phyloP scores from a whole-genome alignment of 2,113 vertebrate genomes.

The Barnardius zonarius region DNA sequence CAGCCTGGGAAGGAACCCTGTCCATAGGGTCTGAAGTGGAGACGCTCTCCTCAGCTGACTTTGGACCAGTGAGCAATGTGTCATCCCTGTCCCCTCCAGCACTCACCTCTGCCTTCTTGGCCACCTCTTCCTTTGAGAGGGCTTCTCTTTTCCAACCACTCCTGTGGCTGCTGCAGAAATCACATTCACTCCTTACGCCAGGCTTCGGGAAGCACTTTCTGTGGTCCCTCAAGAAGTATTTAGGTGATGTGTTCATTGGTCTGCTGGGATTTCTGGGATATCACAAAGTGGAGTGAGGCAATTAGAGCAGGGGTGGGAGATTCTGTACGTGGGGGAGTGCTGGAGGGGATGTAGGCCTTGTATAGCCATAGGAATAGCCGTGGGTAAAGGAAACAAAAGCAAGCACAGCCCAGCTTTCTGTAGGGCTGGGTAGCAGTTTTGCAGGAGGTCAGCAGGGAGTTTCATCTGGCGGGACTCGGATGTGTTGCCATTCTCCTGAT shows the following conservation, averaged over 20 bases:
- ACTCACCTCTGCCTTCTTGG: background rate
- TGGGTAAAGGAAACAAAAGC: background rate
- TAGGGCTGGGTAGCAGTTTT: background rate
- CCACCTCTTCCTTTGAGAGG: background rate
- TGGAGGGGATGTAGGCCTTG: background rate
- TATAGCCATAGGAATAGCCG: background rate
- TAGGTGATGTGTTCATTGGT: background rate
- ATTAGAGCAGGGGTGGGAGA: background rate
- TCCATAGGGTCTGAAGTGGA: background rate
- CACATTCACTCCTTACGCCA: rapidly evolving
- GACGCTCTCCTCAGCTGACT: background rate
- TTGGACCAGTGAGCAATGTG: background rate
- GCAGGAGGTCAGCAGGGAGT: background rate
- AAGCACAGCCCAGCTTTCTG: background rate
- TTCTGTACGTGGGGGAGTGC: background rate
- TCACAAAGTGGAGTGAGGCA: background rate
- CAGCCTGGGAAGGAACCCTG: background rate
- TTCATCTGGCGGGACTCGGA: background rate
- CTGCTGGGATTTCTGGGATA: background rate
- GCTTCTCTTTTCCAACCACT: background rate
- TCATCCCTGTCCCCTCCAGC: background rate
- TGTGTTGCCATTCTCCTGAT: background rate
- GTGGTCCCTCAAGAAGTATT: background rate
- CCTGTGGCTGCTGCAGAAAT: background rate
- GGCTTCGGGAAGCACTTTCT: background rate